phyloP scores from a whole-genome alignment of 1,140 invertebrate genomes.

The Leptinotarsa texana region DNA sequence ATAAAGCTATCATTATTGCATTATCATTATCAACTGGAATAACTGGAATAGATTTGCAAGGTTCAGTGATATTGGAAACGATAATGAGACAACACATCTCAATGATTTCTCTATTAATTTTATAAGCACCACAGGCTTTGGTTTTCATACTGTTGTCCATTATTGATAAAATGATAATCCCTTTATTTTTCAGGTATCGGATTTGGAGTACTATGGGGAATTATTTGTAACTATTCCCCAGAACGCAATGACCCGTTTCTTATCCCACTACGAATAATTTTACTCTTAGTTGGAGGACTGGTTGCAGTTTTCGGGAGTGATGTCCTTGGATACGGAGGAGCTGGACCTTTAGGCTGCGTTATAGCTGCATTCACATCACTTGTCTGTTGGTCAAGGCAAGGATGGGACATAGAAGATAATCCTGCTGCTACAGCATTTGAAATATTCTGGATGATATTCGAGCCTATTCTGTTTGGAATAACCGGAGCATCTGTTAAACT shows the following conservation, averaged over 20 bases:
- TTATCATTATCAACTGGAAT: no score
- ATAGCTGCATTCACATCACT: conserved; percentile 83
- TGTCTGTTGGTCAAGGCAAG: conserved; percentile 73
- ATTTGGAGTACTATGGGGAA: conserved; percentile 76
- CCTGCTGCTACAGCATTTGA: conserved; percentile 83
- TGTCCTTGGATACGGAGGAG: conserved; percentile 57
- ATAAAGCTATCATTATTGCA: no score
- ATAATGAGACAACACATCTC: no score
- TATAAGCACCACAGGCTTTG: no score
- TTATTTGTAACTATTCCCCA: conserved; percentile 72
- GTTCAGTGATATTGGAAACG: no score
- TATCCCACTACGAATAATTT: conserved; percentile 73
- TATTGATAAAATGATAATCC: no score
- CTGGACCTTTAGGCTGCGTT: conserved; percentile 58
- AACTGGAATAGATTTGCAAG: no score
- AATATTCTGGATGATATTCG: conserved; percentile 93
- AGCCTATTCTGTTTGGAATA: conserved; percentile 88
- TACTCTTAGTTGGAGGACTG: conserved; percentile 78
- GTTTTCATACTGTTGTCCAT: no score
- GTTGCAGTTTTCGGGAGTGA: conserved; percentile 83
- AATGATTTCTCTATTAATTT: no score
- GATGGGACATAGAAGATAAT: conserved; percentile 84
- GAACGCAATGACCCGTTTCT: conserved; percentile 78
- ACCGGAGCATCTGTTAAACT: conserved; percentile 86
- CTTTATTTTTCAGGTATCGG: conserved; percentile 55